Base-by-base conservation (phyloP, 2,797 vertebrate species). In the Lagocephalus sceleratus region DNA sequence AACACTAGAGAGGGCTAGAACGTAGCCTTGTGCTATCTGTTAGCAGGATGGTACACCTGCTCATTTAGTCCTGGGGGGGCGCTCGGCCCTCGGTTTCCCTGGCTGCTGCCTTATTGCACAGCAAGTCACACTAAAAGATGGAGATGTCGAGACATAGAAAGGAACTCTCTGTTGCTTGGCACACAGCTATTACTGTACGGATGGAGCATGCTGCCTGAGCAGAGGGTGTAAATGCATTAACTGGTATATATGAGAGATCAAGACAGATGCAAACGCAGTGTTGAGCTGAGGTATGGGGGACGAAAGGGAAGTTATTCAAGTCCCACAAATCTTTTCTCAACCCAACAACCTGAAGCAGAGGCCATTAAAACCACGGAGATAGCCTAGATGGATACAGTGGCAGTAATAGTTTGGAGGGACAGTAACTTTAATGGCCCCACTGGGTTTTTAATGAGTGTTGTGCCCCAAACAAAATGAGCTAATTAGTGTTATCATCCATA, bases 401-500 rank as follows among this genome's bases (percentile, higher is more conserved):
- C 83, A 80, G 85, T 87, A 63, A 85, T 81, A 85, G 90, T 91
- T 91, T 88, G 91, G 88, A 90, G 87, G 89, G 88, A 91, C 88
- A 87, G 81, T 88, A 90, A 88, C 87, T 87, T 90, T 91, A 91
- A 91, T 88, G 88, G 90, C 88, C 90, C 91, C 90, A 90, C 90
- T 89, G 91, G 89, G 88, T 90, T 91, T 90, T 91, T 91, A 91
- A 92, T 91, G 89, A 91, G 86, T 91, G 89, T 89, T 90, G 88
- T 90, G 90, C 91, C 90, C 90, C 88, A 92, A 91, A 91, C 90
- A 91, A 91, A 92, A 91, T 71, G 85, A 92, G 89, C 91, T 92
- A 91, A 92, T 92, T 92, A 92, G 88, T 89, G 89, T 91, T 91
- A 90, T 90, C 89, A 90, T 91, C 88, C 86, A 89, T 91, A 92